Base-by-base conservation (phyloP, 1,140 invertebrate species). In the Phocides pigmalion region DNA sequence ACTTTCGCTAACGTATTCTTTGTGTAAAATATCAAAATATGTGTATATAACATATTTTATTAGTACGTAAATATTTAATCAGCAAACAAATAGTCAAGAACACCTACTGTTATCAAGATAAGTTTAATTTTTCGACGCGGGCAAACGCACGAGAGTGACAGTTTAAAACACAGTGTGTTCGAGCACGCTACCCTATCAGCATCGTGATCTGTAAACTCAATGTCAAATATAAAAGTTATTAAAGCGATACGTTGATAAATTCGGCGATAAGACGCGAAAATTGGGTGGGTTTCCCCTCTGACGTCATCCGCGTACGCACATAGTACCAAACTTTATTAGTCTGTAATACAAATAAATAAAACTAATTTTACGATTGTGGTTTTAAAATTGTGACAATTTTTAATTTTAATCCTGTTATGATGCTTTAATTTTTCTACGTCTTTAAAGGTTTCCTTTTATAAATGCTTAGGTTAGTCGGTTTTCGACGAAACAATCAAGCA, bases 151-250 rank as follows among this genome's bases (percentile, higher is more conserved):
- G 19, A 32, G 12, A 51, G 25, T 61, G 46, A 61, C 44, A 49
- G 44, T 61, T 61, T 61, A 37, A 22, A 61, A 61, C 32, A 61
- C 46, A 53, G 15, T 47, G 44, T 61, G 44, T 28, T 35, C 35
- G 44, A 37, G 17, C 56, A 61, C 56, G 56, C 56, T 25, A 59
- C 56, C 56, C 28, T 61, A 61, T 61, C 56, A 37, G n/a, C 14
- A 19, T 15, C n/a, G 17, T 47, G 44, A 61, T 61, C 58, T 61
- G 44, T 49, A 39, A 35, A 61, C 58, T 47, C 58, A 35, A 61
- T 61, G 58, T 61, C 58, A 61, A 61, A 61, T 61, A 49, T 61
- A 61, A 49, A 61, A 61, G 58, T 61, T 61, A 61, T 61, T 61
- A 61, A 61, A 49, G 58, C 58, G 58, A 61, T 61, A 61, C 58